These are phyloP conservation scores for Drosophila vallismaia DNA, from an alignment of 2,888 invertebrate species.

Conservation along the genomic window DNA sequence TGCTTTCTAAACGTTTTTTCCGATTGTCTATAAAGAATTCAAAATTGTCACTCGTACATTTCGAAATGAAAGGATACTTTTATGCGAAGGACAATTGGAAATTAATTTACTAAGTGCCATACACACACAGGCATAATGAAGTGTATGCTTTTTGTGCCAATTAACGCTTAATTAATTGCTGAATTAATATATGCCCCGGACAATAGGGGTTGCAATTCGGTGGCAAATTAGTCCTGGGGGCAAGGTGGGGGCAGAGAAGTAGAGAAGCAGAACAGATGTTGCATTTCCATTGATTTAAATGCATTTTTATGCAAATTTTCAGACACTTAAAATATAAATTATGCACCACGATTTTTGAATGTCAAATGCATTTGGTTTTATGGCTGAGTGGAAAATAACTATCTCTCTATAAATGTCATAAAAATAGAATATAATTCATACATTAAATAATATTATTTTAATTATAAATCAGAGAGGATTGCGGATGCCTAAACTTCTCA, in stretches of 20 bases:
- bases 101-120: constrained; percentile 67
- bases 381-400: background rate
- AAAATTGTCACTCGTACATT: constrained; percentile 15
- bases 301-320: constrained; percentile 63
- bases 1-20: background rate
- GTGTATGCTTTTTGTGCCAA: constrained; percentile 56
- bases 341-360: constrained; percentile 27
- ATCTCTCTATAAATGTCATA: background rate
- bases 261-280: constrained; percentile 55
- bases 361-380: constrained; percentile 24
- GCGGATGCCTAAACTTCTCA: background rate
- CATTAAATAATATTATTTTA: no score
- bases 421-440: background rate
- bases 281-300: constrained; percentile 67
- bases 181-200: constrained; percentile 47
- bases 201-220: background rate
- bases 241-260: constrained; percentile 32
- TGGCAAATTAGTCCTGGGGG: constrained; percentile 1
- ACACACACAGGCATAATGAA: constrained; percentile 47
- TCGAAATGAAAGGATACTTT: constrained; percentile 4
- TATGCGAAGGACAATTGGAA: constrained; percentile 34
- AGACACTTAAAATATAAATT: constrained; percentile 36
- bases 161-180: constrained; percentile 71
- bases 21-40: background rate
- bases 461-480: no score